Base-by-base conservation (phyloP, 92 coral and sea anemone genomes). In the Porites cylindrica region DNA sequence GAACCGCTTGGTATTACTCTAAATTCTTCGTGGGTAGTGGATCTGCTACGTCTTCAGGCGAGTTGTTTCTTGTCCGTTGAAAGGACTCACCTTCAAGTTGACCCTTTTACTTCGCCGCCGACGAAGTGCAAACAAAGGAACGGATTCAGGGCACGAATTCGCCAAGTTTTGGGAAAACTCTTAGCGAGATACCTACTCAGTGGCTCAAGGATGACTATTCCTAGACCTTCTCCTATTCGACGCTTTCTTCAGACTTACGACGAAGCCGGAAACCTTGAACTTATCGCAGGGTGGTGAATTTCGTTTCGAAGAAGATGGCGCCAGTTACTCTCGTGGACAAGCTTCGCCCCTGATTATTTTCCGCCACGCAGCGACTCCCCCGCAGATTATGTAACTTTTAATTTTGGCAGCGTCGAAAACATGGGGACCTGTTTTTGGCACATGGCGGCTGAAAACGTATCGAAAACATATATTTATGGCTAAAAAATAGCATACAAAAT, bases 261-360 rank as follows among this genome's bases (percentile, higher is more conserved):
- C 7, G 65, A 47, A 90, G 65, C 75, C 88, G 47, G 72, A 91
- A 95, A 95, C 87, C 47, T 85, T 88, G 91, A 88, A 66, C 90
- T 89, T 64, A 90, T 90, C 82, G 79, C 76, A 52, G 77, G 53
- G 51, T 71, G 85, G 84, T 82, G 76, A 85, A 89, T 52, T 78
- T 73, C 73, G 93, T 68, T 83, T 90, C 98, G 93, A 93, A 90
- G 85, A 95, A 95, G 96, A 95, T 95, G 98, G 98, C 98, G 98
- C 98, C 98, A 95, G 96, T 91, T 93, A 93, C 94, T 93, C 94
- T 95, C 98, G 98, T 95, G 98, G 88, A 89, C 95, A 88, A 92
- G 88, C 90, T 82, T 67, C 74, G 93, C 95, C 95, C 89, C 95
- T 92, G 93, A 92, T 76, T 60, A 85, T 77, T 77, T 72, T 80